Conservation (phyloP, 2,113 vertebrate species). For the Carassius carassius region DNA sequence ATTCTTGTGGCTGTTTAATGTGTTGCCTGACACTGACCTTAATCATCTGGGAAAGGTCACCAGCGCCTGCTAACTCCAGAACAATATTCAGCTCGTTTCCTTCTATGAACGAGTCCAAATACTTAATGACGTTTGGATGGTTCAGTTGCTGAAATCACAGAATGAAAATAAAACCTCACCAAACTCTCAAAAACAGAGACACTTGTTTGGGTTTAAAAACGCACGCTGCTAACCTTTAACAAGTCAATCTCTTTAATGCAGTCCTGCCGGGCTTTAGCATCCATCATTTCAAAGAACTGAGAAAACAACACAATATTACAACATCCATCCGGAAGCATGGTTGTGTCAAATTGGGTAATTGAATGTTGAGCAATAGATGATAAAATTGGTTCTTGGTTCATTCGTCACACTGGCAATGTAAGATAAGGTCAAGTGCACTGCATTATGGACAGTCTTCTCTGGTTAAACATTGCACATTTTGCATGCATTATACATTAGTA, state of each 20-base stretch:
- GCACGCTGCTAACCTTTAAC: constrained; percentile 81
- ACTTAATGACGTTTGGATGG: constrained; percentile 97
- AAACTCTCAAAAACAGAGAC: neutral
- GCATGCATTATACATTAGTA: no score
- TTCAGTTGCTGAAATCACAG: constrained; percentile 86
- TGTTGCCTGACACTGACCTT: constrained; percentile 76
- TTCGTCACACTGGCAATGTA: neutral
- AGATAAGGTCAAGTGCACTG: neutral
- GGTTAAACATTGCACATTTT: neutral
- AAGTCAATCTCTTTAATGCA: constrained; percentile 95
- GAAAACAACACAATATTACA: constrained; percentile 9
- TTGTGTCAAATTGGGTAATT: neutral
- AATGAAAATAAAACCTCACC: neutral
- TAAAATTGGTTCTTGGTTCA: neutral
- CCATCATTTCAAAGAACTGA: constrained; percentile 96
- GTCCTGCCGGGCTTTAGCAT: constrained; percentile 90
- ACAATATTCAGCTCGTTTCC: constrained; percentile 97
- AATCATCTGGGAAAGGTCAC: constrained; percentile 97
- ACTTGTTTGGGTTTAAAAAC: neutral
- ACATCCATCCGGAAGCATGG: neutral
- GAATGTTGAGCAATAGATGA: neutral
- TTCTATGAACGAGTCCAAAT: constrained; percentile 96
- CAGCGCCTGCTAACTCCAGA: constrained; percentile 93
- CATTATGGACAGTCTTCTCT: neutral
- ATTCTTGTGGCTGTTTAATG: neutral